These are phyloP conservation scores for Sebastes flavidus DNA, from an alignment of 2,797 vertebrate genomes.

Conservation along the genomic window DNA sequence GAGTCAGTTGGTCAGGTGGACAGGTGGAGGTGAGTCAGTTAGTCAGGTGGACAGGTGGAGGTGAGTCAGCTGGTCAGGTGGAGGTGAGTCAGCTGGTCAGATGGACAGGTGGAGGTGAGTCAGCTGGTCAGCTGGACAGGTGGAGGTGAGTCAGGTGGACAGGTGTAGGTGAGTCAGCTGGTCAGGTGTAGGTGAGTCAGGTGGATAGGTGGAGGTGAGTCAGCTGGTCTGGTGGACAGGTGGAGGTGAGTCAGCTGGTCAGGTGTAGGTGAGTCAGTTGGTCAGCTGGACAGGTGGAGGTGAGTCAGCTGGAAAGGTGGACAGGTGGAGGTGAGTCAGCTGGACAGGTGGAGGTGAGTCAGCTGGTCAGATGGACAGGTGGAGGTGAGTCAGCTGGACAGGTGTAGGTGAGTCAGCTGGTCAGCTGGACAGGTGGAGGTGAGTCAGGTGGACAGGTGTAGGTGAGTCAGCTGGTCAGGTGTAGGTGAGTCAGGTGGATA, in stretches of 20 bases:
- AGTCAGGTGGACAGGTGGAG: not conserved
- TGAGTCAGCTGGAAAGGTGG: not conserved
- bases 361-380: not conserved
- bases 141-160: not conserved
- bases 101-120: not conserved
- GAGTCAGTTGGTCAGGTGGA: not conserved
- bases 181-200: not conserved
- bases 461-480: too few species aligned
- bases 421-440: rapidly evolving
- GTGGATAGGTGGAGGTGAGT: too few species aligned
- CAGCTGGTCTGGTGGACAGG: not conserved
- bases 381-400: not conserved
- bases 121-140: too few species aligned
- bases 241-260: not conserved
- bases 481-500: not conserved
- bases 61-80: not conserved
- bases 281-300: not conserved
- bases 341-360: not conserved
- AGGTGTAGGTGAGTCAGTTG: not conserved
- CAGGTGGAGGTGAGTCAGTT: not conserved
- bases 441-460: not conserved
- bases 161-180: not conserved
- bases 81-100: not conserved
- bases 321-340: not conserved
- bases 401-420: not conserved